Conservation (phyloP, 2,888 invertebrate species). For the Drepana falcataria region DNA sequence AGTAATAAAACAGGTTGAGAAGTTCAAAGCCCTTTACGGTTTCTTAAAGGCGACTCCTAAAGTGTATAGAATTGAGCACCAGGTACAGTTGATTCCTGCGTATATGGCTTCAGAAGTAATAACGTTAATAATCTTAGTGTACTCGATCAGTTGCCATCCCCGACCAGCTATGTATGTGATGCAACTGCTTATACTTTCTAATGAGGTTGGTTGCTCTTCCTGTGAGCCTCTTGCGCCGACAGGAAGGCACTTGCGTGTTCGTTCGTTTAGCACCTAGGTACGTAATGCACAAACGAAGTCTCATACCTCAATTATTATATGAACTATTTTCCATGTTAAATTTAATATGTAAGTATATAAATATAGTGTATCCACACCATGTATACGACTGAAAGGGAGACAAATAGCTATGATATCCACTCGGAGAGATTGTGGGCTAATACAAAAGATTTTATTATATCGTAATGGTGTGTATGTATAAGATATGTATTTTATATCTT, state of each 20-base stretch:
- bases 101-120: constrained; percentile 18
- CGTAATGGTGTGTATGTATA: no score
- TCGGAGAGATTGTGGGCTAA: no score
- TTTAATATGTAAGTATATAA: no score
- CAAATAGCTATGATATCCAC: no score
- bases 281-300: neutral
- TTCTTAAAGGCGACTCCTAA: neutral
- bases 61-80: neutral
- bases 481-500: no score
- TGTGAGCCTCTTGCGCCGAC: constrained; percentile 25
- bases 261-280: constrained; percentile 28
- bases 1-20: neutral
- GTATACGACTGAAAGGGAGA: no score
- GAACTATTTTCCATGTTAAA: no score
- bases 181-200: constrained; percentile 53
- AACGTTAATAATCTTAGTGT: constrained; percentile 27
- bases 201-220: constrained; percentile 44
- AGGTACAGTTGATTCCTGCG: constrained; percentile 18
- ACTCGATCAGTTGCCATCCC: constrained; percentile 22
- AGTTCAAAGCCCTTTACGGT: neutral
- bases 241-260: constrained; percentile 38
- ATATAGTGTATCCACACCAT: no score
- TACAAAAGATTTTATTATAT: no score
- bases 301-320: neutral
- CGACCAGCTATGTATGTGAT: constrained; percentile 30